A percentile compares a stretch with the other conserved stretches of the same genome.
Conservation (phyloP, 2,888 invertebrate genomes). For the Dinocampus coccinellae region DNA sequence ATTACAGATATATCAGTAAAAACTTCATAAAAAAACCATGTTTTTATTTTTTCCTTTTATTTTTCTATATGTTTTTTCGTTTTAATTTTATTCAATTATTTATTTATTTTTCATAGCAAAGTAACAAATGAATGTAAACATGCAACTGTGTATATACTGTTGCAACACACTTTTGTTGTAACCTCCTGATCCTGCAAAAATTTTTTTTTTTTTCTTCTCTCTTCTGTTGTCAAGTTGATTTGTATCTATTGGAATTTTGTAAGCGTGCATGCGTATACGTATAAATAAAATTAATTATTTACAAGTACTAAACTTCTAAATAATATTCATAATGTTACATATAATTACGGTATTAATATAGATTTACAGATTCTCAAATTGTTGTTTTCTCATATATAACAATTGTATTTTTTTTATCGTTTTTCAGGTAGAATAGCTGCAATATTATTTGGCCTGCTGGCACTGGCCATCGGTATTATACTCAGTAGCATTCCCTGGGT, state of each 20-base stretch:
- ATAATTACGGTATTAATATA: too few relatives aligned
- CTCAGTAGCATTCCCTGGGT: slow-evolving; percentile 89
- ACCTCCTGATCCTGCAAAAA: not conserved
- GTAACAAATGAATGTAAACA: not conserved
- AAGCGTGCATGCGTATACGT: not conserved
- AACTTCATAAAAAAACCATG: too few relatives aligned
- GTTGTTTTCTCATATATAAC: not conserved
- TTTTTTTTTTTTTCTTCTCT: not conserved
- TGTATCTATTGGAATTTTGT: not conserved
- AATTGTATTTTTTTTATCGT: not conserved
- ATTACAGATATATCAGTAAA: not conserved
- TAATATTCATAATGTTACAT: not conserved
- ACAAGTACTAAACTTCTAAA: too few relatives aligned
- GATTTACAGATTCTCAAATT: not conserved
- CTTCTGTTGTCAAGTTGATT: not conserved
- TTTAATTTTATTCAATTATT: too few relatives aligned
- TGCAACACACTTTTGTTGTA: not conserved
- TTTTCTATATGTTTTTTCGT: too few relatives aligned
- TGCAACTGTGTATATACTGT: not conserved
- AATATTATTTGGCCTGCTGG: slow-evolving; percentile 84
- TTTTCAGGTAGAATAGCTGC: slow-evolving; percentile 85
- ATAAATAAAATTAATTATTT: not conserved
- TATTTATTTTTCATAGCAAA: too few relatives aligned
- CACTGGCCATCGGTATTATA: slow-evolving; percentile 83
- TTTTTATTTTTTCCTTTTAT: not conserved